A percentile compares a stretch with the other conserved stretches of the same genome.
These are phyloP conservation scores for Sminthurinus signatus DNA, from an alignment of 1,140 invertebrate species.

Conservation along the genomic window DNA sequence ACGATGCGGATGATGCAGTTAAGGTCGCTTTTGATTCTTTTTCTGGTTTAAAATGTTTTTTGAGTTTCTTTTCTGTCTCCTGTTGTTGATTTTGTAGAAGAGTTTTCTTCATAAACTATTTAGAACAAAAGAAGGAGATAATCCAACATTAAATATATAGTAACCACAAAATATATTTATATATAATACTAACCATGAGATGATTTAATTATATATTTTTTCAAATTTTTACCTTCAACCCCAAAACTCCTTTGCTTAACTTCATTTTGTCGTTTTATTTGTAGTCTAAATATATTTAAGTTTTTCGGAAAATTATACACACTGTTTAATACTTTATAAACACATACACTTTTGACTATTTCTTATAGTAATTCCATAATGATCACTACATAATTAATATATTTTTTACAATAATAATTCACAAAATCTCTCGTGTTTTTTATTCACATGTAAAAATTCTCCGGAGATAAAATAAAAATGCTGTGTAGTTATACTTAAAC, in stretches of 20 bases:
- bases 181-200: background rate
- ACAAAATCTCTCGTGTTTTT: too few relatives aligned
- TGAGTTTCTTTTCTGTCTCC: background rate
- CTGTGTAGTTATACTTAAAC: too few relatives aligned
- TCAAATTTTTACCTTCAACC: slow-evolving; percentile 9
- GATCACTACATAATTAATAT: too few relatives aligned
- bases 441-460: too few relatives aligned
- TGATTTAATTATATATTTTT: background rate
- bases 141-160: background rate
- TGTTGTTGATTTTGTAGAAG: background rate
- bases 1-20: too few relatives aligned
- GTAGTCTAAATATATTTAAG: too few relatives aligned
- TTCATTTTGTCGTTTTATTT: background rate
- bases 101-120: slow-evolving; percentile 8
- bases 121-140: background rate
- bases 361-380: too few relatives aligned
- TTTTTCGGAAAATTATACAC: too few relatives aligned
- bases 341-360: too few relatives aligned
- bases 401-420: too few relatives aligned
- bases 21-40: background rate
- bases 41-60: background rate
- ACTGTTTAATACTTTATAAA: too few relatives aligned
- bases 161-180: background rate
- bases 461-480: too few relatives aligned
- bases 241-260: slow-evolving; percentile 9